Conservation (phyloP, 2,888 invertebrate genomes). For the Lycocerus yunnanus region DNA sequence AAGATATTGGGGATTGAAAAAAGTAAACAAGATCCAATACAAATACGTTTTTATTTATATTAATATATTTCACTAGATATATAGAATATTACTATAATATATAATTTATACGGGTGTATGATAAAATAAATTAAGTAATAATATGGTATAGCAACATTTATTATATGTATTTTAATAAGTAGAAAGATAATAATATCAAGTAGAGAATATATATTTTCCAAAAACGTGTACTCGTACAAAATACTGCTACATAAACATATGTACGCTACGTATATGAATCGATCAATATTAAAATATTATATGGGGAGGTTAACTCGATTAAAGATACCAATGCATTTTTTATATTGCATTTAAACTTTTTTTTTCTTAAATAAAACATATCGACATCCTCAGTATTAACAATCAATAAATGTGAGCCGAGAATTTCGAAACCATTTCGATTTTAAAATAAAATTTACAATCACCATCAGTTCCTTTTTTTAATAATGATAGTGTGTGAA, state of each 20-base stretch:
- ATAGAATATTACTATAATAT: conserved; percentile 53
- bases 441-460: background rate
- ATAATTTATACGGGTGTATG: conserved; percentile 55
- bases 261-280: conserved; percentile 50
- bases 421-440: conserved; percentile 36
- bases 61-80: conserved; percentile 58
- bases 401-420: conserved; percentile 48
- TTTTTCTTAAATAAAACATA: conserved; percentile 44
- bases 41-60: conserved; percentile 58
- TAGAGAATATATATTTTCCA: conserved; percentile 55
- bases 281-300: conserved; percentile 51
- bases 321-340: conserved; percentile 39
- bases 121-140: conserved; percentile 57
- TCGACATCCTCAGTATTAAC: conserved; percentile 54
- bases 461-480: background rate
- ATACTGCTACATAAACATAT: conserved; percentile 53
- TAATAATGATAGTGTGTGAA: background rate
- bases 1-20: conserved; percentile 3
- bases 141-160: conserved; percentile 58
- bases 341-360: conserved; percentile 47
- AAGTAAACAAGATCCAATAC: conserved; percentile 50
- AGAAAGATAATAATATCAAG: conserved; percentile 56
- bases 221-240: conserved; percentile 59
- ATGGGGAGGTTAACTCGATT: conserved; percentile 52
- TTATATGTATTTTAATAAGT: conserved; percentile 54